Evolutionary conservation across 2,113 vertebrate species (phyloP), one percentile per base, ranked within the genome.

Genomic region (Siniperca chuatsi): DNA sequence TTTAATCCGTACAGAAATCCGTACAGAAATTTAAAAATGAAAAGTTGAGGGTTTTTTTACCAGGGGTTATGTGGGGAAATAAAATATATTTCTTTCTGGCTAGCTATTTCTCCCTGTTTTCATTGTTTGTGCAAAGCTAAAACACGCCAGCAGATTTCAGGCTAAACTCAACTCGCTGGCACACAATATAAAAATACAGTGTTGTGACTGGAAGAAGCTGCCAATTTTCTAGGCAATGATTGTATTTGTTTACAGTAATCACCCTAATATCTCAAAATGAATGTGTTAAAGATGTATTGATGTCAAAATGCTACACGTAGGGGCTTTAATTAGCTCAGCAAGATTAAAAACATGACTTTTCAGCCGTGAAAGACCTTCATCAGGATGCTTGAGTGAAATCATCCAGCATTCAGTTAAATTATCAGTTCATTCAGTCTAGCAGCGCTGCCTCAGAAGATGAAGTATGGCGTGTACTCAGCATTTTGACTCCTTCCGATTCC

Each of bases 161-260:
- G 11, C 40, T 57, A 8, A 55, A 81, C 9, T 78, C 25, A 42
- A 66, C 35, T 69, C 33, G 8, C n/a, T 81, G 62, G 35, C 48
- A 8, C 55, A 42, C 48, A n/a, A 54, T 20, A 35, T 61, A 52
- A 44, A 78, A 67, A 50, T 4, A n/a, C 25, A 21, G 7, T 18
- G 82, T 83, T 89, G 77, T 89, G 71, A n/a, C 55, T 79, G 58
- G 37, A 10, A 23, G 20, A 54, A 21, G 48, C 85, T 90, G 87
- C 58, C 84, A 78, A 6, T 84, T 80, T 84, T 84, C 85, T 66
- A 70, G 77, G 64, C 85, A 65, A 74, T 72, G 76, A 81, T 75
- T 73, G 75, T 77, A 78, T 88, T 90, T 87, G 83, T 91, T 91
- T 85, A 81, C 80, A 86, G 86, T 86, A 86, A 90, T 91, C 86